Evolutionary conservation across 2,113 vertebrate genomes (phyloP), one percentile per base, ranked within the genome.

Genomic region (Leiothrix lutea): DNA sequence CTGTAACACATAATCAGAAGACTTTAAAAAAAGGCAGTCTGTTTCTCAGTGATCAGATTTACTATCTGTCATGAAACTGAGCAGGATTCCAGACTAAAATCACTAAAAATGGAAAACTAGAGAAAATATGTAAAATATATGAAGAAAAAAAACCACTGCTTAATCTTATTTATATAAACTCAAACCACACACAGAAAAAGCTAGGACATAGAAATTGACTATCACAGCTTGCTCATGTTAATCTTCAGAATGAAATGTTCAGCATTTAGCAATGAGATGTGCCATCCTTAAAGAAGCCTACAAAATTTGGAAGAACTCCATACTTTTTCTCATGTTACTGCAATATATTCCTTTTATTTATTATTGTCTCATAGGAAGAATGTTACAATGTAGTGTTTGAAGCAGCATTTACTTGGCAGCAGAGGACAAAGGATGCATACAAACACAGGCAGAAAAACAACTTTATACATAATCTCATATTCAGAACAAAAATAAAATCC

Each of bases 171-270:
- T 77, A 69, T 50, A 80, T 53, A 77, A 94, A 92, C 6, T 35
- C 47, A 86, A 80, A 80, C 81, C 53, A 72, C 15, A 53, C 35
- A 62, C 28, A 22, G 82, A 79, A 83, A 85, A 64, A 29, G 17
- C 35, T 29, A 36, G 25, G 40, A 51, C 14, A 40, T 4, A 71
- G 40, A 82, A 72, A 72, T 84, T 45, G 79, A 94, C 81, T 92
- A 86, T 50, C 54, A 91, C 62, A 93, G 88, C 84, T 90, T 45
- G 69, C 65, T 80, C 85, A 54, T 88, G 90, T 95, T 97, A 98
- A 95, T 95, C 98, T 98, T 98, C 96, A 90, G 98, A 98, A 98
- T 98, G 97, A 98, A 99, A 97, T 98, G 98, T 97, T 98, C 90
- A 97, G 90, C 75, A 94, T 95, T 95, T 97, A 98, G 97, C 97